Evolutionary conservation across 2,797 vertebrate species (phyloP), one percentile per base, ranked within the genome.

Genomic region (Thamnophis elegans): DNA sequence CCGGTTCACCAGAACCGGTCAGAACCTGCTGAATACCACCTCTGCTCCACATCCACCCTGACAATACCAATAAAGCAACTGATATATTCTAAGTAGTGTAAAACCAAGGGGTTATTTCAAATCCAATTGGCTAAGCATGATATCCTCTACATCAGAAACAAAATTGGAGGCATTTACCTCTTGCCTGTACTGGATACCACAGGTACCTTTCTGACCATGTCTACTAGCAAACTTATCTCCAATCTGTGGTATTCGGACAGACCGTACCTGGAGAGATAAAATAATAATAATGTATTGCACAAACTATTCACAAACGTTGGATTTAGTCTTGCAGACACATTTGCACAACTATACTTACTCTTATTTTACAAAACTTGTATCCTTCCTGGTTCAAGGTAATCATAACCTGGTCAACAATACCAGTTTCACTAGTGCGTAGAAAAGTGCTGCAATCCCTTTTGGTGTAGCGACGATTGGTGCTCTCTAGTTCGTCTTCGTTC

Each of bases 361-460:
- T 97, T 93, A 99, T 99, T 97, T 99, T 99, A 97, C 99, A 99
- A 97, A 99, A 99, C 95, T 99, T 99, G 97, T 99, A 99, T 14
- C 99, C 99, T 96, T 99, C 99, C 96, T 99, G 99, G 97, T 99
- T 99, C 56, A 99, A 98, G 0, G 99, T 99, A 42, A 99, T 99
- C 99, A 99, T 99, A 91, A 99, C 99, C 97, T 99, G 99, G 96
- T 99, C 99, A 54, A 99, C 99, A 82, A 99, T 99, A 20, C 99
- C 99, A 0, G 99, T 99, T 97, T 99, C 99, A 0, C 99, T 99
- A 7, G 99, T 99, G 4, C 99, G 98, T 55, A 99, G 98, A 54
- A 99, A 99, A 11, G 99, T 99, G 97, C 99, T 99, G 89, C 99
- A 99, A 96, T 99, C 99, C 58, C 99, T 97, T 97, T 99, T 99